Percentiles rank a stretch among this genome's conserved stretches.
phyloP scores from a whole-genome alignment of 2,113 vertebrate species.

The Eretmochelys imbricata region DNA sequence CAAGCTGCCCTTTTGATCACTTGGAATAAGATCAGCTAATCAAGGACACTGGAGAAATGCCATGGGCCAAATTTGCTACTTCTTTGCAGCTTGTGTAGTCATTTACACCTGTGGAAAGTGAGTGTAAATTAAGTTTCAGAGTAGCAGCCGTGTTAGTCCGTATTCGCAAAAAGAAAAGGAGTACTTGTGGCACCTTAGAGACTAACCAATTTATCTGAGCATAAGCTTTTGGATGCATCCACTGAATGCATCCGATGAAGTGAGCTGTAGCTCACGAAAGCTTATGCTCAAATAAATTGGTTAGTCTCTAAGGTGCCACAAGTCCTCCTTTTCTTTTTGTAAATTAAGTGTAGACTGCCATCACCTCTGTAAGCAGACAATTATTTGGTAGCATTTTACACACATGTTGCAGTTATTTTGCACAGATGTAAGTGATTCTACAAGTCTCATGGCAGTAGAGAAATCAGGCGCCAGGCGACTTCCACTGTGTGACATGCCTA shows the following conservation, averaged over 20 bases:
- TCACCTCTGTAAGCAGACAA: not conserved
- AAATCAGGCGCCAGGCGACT: not conserved
- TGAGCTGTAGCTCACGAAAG: too few relatives aligned
- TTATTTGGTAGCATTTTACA: not conserved
- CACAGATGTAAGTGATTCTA: not conserved
- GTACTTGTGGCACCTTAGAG: too few relatives aligned
- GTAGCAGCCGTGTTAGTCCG: too few relatives aligned
- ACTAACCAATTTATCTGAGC: too few relatives aligned
- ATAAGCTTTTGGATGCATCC: too few relatives aligned
- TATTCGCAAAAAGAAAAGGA: too few relatives aligned
- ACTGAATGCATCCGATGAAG: too few relatives aligned
- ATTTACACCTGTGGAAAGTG: not conserved
- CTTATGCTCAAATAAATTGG: too few relatives aligned
- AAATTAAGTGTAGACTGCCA: not conserved
- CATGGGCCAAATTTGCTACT: slow-evolving; percentile 1
- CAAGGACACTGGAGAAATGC: not conserved
- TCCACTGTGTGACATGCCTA: not conserved
- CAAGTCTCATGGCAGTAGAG: not conserved
- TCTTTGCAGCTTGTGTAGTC: slow-evolving; percentile 1
- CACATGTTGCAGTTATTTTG: not conserved
- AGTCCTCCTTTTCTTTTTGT: not conserved
- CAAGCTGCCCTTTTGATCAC: slow-evolving; percentile 49
- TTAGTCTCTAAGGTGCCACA: too few relatives aligned
- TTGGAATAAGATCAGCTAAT: not conserved
- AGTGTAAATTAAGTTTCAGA: not conserved